Percentiles rank a stretch among this genome's conserved stretches.
These are phyloP conservation scores for Siniperca obscura DNA, from an alignment of 2,797 vertebrate genomes.

Conservation along the genomic window DNA sequence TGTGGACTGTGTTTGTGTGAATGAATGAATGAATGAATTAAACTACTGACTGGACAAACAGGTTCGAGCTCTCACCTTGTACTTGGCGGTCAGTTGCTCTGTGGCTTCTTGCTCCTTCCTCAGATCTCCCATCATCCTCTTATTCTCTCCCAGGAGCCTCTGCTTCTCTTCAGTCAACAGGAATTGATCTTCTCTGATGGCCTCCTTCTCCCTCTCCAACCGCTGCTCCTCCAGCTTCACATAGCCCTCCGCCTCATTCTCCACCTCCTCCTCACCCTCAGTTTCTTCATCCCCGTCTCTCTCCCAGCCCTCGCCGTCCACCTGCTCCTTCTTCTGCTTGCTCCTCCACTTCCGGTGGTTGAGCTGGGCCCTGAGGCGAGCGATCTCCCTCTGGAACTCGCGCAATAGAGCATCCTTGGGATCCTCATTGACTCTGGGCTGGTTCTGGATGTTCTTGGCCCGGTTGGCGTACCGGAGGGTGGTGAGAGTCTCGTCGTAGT, in stretches of 20 bases:
- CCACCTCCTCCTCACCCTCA: slow-evolving; percentile 69
- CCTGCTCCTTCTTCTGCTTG: slow-evolving; percentile 87
- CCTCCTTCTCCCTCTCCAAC: slow-evolving; percentile 93
- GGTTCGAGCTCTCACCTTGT: slow-evolving; percentile 87
- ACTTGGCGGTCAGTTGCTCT: slow-evolving; percentile 92
- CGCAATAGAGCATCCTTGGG: slow-evolving; percentile 95
- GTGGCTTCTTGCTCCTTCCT: slow-evolving; percentile 94
- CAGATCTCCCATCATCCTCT: slow-evolving; percentile 96
- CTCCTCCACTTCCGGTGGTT: slow-evolving; percentile 88
- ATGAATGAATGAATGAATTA: neutral
- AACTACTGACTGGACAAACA: neutral
- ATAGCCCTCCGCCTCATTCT: slow-evolving; percentile 91
- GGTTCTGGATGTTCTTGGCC: slow-evolving; percentile 98
- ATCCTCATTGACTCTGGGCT: slow-evolving; percentile 95
- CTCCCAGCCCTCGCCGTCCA: slow-evolving; percentile 74
- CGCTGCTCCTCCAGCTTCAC: slow-evolving; percentile 93
- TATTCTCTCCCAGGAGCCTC: slow-evolving; percentile 94
- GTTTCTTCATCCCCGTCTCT: slow-evolving; percentile 78
- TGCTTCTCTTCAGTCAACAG: slow-evolving; percentile 94
- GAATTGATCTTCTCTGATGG: slow-evolving; percentile 93
- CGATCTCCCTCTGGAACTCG: slow-evolving; percentile 95
- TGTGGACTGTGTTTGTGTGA: neutral
- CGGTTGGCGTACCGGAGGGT: slow-evolving; percentile 96
- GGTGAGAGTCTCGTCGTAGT: slow-evolving; percentile 95
- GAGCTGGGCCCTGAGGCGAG: slow-evolving; percentile 94